Evolutionary conservation across 2,888 invertebrate species (phyloP).

Genomic region (Metalampra italica): DNA sequence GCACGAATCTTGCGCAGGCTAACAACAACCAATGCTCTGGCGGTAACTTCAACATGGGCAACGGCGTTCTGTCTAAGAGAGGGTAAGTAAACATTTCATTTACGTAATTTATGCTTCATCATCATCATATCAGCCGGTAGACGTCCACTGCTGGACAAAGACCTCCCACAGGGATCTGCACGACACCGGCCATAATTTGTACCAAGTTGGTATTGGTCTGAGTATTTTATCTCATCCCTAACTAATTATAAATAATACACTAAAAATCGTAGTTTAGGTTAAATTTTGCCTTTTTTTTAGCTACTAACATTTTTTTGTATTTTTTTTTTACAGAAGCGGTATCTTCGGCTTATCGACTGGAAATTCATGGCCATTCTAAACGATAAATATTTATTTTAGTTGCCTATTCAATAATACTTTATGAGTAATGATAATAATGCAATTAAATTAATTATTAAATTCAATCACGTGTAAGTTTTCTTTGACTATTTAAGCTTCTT

Average conservation of each 20-base stretch:
- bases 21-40: conserved; percentile 37
- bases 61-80: conserved; percentile 34
- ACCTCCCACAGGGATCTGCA: too few species aligned
- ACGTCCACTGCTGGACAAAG: too few species aligned
- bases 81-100: conserved; percentile 21
- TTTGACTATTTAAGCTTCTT: too few species aligned
- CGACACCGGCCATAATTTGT: too few species aligned
- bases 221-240: too few species aligned
- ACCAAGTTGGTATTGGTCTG: too few species aligned
- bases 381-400: not conserved
- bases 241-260: too few species aligned
- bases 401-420: not conserved
- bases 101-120: too few species aligned
- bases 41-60: conserved; percentile 39
- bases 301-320: too few species aligned
- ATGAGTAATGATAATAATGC: not conserved
- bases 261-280: too few species aligned
- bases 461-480: not conserved
- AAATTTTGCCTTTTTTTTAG: too few species aligned
- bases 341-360: conserved; percentile 23
- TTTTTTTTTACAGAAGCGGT: conserved; percentile 24
- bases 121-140: too few species aligned
- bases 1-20: conserved; percentile 38
- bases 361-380: conserved; percentile 21
- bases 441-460: not conserved